These are phyloP conservation scores for Neomonachus schauinslandi DNA, from an alignment of 2,113 vertebrate genomes.

Conservation along the genomic window DNA sequence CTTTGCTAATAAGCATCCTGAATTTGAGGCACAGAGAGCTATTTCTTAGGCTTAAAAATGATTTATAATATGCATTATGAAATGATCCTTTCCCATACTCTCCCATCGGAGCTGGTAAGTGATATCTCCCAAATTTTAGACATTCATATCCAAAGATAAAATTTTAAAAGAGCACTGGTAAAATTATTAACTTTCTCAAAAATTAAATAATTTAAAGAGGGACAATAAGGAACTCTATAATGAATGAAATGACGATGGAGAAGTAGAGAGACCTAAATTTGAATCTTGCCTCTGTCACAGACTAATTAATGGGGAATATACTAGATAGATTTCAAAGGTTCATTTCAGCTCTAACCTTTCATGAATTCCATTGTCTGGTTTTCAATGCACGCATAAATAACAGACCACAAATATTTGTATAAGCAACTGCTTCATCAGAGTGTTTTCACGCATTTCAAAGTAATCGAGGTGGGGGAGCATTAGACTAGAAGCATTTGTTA, in stretches of 20 bases:
- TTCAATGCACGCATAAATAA: conserved; percentile 52
- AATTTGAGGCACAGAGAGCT: conserved; percentile 55
- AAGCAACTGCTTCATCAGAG: conserved; percentile 23
- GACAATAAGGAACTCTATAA: not conserved
- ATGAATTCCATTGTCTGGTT: conserved; percentile 38
- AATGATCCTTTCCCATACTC: not conserved
- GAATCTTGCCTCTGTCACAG: conserved; percentile 37
- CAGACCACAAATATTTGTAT: conserved; percentile 24
- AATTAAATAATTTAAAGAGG: conserved; percentile 44
- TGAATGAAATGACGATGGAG: not conserved
- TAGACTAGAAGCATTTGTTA: conserved; percentile 35
- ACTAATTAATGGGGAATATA: conserved; percentile 24
- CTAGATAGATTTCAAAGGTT: not conserved
- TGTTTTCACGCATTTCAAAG: conserved; percentile 53
- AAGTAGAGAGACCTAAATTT: conserved; percentile 43
- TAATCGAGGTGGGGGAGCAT: not conserved
- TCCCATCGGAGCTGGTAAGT: not conserved
- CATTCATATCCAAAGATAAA: conserved; percentile 1
- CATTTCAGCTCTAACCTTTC: conserved; percentile 58
- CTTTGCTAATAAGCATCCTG: not conserved
- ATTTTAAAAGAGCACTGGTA: not conserved
- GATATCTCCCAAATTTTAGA: not conserved
- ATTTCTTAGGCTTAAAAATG: conserved; percentile 30
- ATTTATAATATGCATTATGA: conserved; percentile 41
- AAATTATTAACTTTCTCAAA: conserved; percentile 14